Evolutionary conservation across 1,140 invertebrate genomes (phyloP), one percentile per base, ranked within the genome.

Genomic region (Lordiphosa collinella): DNA sequence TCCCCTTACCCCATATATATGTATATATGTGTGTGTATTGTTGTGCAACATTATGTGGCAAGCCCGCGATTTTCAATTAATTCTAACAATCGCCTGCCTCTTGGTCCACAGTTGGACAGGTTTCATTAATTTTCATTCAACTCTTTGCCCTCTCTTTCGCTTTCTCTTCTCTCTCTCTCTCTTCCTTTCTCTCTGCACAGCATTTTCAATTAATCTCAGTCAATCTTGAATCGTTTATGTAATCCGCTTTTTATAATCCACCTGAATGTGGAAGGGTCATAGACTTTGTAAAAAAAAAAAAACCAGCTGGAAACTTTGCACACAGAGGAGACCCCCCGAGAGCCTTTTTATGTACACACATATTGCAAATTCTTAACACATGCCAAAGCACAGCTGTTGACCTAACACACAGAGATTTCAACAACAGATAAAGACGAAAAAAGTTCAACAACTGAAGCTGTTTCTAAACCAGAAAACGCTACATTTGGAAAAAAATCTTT

Each of bases 31-130:
- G 14, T 50, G 44, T 36, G 32, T 41, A 12, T 22, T 52, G 74
- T 79, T 78, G 75, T 78, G 74, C 74, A 78, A 80, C 74, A 79
- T 65, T 74, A 80, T 82, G 76, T 70, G 48, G 65, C 62, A 47
- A 47, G 49, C 47, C 61, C 75, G 38, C 56, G 14, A 16, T 31
- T 8, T 79, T 70, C 71, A 79, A 79, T 79, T 79, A 79, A 70
- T 46, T 10, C 22, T 18, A 67, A 66, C 63, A 66, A 50, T 65
- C 41, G 29, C 29, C 67, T 53, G 29, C 29, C 67, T 53, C 43
- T 66, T 71, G 5, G 22, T 6, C 6, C 22, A 25, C 22, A 25
- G 22, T 25, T 25, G 22, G 55, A 70, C 65, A 64, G 64, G 65
- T 66, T 52, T 62, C 65, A 62, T 60, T 56, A 51, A 61, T 55